These are phyloP conservation scores for Protonemura montana DNA, from an alignment of 2,888 invertebrate genomes.

Conservation along the genomic window DNA sequence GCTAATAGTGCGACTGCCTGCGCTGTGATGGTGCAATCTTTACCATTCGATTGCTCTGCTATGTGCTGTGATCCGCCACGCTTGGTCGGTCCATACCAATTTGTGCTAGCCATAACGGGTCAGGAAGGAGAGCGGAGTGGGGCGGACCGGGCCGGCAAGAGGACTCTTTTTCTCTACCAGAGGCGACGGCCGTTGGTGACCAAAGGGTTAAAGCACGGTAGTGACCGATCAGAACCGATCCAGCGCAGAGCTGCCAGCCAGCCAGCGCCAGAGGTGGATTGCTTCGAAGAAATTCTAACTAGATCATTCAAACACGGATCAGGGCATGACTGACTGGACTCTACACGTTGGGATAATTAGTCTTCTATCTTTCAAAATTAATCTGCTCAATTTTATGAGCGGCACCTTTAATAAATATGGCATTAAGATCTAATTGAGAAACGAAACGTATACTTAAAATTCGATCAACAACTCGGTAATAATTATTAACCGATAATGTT, in stretches of 20 bases:
- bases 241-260: not conserved
- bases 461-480: not conserved
- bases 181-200: not conserved
- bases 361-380: not conserved
- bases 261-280: not conserved
- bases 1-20: not conserved
- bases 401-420: not conserved
- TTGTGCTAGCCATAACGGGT: conserved; percentile 2
- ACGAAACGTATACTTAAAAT: conserved; percentile 25
- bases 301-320: conserved; percentile 27
- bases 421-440: conserved; percentile 21
- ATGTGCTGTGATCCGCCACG: not conserved
- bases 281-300: conserved; percentile 24
- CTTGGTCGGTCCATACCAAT: not conserved
- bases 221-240: conserved; percentile 24
- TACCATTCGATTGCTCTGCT: not conserved
- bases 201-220: conserved; percentile 35
- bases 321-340: not conserved
- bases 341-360: not conserved
- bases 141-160: not conserved
- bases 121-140: not conserved
- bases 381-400: not conserved
- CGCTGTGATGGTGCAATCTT: not conserved
- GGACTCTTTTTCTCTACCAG: not conserved
- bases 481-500: not conserved